A percentile compares a stretch with the other conserved stretches of the same genome.
Conservation (phyloP, 2,113 vertebrate genomes). For the Pavo muticus region DNA sequence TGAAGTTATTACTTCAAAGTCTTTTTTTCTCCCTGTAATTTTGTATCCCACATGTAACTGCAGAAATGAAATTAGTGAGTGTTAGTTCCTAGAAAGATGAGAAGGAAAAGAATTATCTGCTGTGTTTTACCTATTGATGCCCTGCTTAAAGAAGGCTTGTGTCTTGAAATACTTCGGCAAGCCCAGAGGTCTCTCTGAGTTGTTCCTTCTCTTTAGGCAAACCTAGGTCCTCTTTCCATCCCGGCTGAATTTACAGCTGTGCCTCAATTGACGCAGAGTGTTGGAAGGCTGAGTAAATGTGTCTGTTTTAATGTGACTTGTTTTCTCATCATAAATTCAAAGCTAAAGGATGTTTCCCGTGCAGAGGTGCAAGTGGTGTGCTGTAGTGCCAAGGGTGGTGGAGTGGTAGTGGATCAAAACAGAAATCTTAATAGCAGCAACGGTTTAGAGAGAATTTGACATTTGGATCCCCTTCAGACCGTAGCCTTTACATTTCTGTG, state of each 20-base stretch:
- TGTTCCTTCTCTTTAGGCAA: neutral
- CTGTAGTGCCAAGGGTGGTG: neutral
- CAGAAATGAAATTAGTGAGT: neutral
- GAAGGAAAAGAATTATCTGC: neutral
- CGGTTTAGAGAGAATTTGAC: conserved; percentile 6
- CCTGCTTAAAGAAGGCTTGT: neutral
- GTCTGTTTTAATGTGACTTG: neutral
- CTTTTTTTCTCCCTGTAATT: neutral
- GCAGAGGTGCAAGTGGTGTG: neutral
- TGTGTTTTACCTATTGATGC: neutral
- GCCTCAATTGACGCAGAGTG: neutral
- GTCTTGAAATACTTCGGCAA: conserved; percentile 29
- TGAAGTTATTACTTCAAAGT: neutral
- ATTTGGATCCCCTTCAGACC: conserved; percentile 10
- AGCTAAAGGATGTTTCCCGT: neutral
- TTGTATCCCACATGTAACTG: neutral
- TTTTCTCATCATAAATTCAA: neutral
- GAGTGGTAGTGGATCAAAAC: neutral
- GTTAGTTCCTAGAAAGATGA: conserved; percentile 45
- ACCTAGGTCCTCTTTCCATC: neutral
- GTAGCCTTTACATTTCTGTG: conserved; percentile 24
- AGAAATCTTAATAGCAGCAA: neutral
- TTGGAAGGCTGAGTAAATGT: neutral
- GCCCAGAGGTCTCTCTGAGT: neutral
- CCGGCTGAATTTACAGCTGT: neutral